These are phyloP conservation scores for Eustalomyia histrio DNA, from an alignment of 2,888 invertebrate species.

Conservation along the genomic window DNA sequence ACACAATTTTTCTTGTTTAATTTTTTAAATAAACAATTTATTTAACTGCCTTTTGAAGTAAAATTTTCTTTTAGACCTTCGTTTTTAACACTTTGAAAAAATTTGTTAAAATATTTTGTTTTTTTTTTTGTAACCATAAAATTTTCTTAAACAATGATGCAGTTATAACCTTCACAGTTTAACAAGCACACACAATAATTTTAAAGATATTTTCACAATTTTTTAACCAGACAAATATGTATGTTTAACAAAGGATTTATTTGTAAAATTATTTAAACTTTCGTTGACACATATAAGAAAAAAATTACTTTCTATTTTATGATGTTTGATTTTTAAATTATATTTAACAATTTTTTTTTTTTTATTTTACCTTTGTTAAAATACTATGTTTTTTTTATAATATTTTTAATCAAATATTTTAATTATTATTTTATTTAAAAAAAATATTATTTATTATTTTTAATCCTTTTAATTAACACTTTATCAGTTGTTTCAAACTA, in stretches of 20 bases:
- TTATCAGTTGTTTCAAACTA: background rate
- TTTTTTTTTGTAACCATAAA: constrained; percentile 37
- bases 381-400: background rate
- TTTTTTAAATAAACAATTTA: background rate
- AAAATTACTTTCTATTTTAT: constrained; percentile 33
- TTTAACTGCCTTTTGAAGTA: background rate
- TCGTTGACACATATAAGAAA: constrained; percentile 46
- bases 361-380: too few relatives aligned
- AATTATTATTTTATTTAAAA: background rate
- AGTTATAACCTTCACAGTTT: constrained; percentile 62
- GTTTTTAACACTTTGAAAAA: constrained; percentile 7
- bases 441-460: constrained; percentile 7
- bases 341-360: background rate
- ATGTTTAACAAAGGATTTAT: constrained; percentile 52
- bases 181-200: constrained; percentile 52
- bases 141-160: constrained; percentile 53
- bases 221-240: constrained; percentile 14
- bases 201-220: constrained; percentile 44
- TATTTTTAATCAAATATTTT: background rate
- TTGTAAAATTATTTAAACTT: constrained; percentile 47
- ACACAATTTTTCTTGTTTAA: background rate
- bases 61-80: constrained; percentile 33
- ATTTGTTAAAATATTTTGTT: constrained; percentile 3
- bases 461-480: too few relatives aligned
- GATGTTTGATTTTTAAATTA: background rate